Percentiles rank a stretch among this genome's conserved stretches.
phyloP scores from a whole-genome alignment of 2,113 vertebrate genomes.

The Etheostoma spectabile region DNA sequence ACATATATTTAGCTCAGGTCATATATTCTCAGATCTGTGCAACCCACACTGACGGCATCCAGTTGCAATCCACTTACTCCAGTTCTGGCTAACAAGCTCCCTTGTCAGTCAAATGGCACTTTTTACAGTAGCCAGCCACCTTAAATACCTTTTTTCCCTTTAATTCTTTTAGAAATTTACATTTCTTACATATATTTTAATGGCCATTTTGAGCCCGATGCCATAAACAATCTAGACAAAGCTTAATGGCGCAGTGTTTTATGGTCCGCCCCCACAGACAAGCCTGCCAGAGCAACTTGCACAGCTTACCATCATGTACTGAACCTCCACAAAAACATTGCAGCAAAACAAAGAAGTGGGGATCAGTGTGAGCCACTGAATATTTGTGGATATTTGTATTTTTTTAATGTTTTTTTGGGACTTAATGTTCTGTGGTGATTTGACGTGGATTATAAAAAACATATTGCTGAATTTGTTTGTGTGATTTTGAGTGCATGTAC shows the following conservation, averaged over 20 bases:
- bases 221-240: conserved; percentile 35
- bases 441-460: neutral
- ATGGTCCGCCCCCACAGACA: conserved; percentile 75
- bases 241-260: conserved; percentile 76
- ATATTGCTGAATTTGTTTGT: neutral
- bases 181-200: neutral
- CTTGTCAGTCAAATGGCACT: conserved; percentile 13
- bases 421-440: neutral
- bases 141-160: neutral
- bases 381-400: neutral
- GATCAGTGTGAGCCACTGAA: neutral
- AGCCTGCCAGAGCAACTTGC: conserved; percentile 59
- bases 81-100: conserved; percentile 37
- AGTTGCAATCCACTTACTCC: conserved; percentile 22
- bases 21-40: conserved; percentile 12
- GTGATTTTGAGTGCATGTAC: conserved; percentile 26
- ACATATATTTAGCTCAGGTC: neutral
- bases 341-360: conserved; percentile 18
- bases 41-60: conserved; percentile 26
- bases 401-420: neutral
- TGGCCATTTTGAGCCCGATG: neutral
- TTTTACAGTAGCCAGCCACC: neutral
- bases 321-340: conserved; percentile 29
- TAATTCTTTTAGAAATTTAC: rapidly evolving
- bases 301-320: conserved; percentile 17